phyloP scores from a whole-genome alignment of 2,888 invertebrate species.

The Hipparchia semele region DNA sequence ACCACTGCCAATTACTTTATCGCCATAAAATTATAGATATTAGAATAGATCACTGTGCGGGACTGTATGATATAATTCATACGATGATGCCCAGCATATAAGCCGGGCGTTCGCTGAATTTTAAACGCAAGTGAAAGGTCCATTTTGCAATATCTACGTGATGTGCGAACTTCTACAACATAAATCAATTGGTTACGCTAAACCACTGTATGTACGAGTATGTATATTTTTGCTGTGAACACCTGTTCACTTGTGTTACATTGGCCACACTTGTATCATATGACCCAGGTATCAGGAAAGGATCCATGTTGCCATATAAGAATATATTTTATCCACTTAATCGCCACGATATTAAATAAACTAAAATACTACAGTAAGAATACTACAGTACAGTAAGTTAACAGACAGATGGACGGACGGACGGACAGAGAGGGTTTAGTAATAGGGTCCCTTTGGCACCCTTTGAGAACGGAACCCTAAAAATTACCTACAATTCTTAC shows the following conservation, averaged over 20 bases:
- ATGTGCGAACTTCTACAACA: slow-evolving; percentile 40
- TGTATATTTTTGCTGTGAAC: background rate
- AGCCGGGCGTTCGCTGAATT: slow-evolving; percentile 40
- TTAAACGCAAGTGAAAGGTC: slow-evolving; percentile 43
- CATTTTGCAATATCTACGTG: slow-evolving; percentile 42
- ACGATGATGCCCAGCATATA: slow-evolving; percentile 35
- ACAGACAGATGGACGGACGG: too few relatives aligned
- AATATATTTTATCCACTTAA: background rate
- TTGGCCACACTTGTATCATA: background rate
- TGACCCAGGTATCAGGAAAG: background rate
- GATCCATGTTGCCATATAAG: background rate
- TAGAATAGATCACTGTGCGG: background rate
- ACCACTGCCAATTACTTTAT: background rate
- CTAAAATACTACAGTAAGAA: too few relatives aligned
- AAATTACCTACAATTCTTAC: too few relatives aligned
- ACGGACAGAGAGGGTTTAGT: too few relatives aligned
- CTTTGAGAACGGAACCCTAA: too few relatives aligned
- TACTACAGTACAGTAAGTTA: too few relatives aligned
- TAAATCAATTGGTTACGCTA: slow-evolving; percentile 26
- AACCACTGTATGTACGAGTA: slow-evolving; percentile 3
- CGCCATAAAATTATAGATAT: background rate
- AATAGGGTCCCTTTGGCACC: too few relatives aligned
- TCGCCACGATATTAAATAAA: too few relatives aligned
- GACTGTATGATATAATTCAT: slow-evolving; percentile 36
- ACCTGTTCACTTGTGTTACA: background rate